Conservation (phyloP, 1,140 invertebrate species). For the Caenorhabditis latens region DNA sequence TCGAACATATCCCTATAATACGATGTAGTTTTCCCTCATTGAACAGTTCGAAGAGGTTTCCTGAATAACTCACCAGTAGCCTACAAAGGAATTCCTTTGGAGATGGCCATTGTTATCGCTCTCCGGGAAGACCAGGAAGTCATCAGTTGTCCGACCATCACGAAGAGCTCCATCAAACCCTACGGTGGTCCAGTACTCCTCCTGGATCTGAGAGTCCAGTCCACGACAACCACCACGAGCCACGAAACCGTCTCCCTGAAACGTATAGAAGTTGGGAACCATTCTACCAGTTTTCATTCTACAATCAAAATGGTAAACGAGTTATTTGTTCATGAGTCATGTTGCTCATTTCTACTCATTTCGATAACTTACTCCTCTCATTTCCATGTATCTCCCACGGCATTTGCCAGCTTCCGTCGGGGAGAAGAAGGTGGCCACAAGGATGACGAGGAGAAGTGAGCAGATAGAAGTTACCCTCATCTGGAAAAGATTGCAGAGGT, state of each 20-base stretch:
- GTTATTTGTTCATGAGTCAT: background rate
- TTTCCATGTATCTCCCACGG: slow-evolving; percentile 31
- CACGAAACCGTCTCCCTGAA: slow-evolving; percentile 22
- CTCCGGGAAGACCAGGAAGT: slow-evolving; percentile 53
- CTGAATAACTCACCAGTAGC: slow-evolving; percentile 32
- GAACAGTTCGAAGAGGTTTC: background rate
- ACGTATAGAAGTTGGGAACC: background rate
- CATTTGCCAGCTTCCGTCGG: background rate
- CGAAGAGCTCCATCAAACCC: slow-evolving; percentile 59
- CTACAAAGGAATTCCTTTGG: slow-evolving; percentile 33
- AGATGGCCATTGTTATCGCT: slow-evolving; percentile 9
- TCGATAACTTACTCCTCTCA: slow-evolving; percentile 30
- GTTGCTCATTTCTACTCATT: background rate
- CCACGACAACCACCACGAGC: slow-evolving; percentile 46
- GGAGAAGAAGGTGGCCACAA: background rate
- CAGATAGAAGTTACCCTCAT: background rate
- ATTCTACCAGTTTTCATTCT: too few species aligned
- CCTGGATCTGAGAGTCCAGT: slow-evolving; percentile 43
- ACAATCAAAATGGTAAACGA: background rate
- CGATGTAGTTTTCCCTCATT: background rate
- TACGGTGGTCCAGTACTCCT: slow-evolving; percentile 61
- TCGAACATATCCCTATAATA: slow-evolving; percentile 25
- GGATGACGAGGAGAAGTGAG: background rate
- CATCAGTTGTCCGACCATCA: slow-evolving; percentile 47
- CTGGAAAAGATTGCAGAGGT: background rate